Conservation (phyloP, 2,797 vertebrate genomes). For the Takifugu rubripes region DNA sequence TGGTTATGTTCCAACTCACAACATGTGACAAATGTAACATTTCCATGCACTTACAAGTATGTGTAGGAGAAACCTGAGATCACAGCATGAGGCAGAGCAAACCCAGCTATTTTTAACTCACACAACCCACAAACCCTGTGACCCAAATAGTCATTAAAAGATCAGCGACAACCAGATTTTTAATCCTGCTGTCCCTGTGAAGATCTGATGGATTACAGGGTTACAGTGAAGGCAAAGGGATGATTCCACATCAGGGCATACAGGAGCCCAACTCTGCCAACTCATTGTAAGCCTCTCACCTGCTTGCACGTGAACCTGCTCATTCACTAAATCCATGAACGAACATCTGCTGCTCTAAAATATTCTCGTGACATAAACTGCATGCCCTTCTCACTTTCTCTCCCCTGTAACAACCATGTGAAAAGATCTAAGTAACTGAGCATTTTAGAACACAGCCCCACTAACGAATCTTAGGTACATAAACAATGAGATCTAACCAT, state of each 20-base stretch:
- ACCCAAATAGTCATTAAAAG: slow-evolving; percentile 73
- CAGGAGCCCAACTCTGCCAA: slow-evolving; percentile 17
- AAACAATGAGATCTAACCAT: slow-evolving; percentile 4
- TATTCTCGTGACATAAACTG: not conserved
- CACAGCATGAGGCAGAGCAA: slow-evolving; percentile 17
- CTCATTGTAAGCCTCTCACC: slow-evolving; percentile 21
- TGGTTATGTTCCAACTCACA: not conserved
- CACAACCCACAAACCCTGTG: slow-evolving; percentile 52
- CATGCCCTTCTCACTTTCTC: not conserved
- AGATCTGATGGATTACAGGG: slow-evolving; percentile 61
- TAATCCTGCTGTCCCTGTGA: slow-evolving; percentile 57
- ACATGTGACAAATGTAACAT: not conserved
- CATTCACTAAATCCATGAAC: slow-evolving; percentile 34
- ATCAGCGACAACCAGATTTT: slow-evolving; percentile 68
- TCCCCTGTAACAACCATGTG: not conserved
- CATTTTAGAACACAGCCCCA: no score
- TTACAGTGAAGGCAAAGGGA: slow-evolving; percentile 31
- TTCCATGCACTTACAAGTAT: slow-evolving; percentile 3
- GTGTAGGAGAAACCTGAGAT: slow-evolving; percentile 16
- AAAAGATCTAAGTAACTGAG: not conserved
- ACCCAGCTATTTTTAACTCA: slow-evolving; percentile 53
- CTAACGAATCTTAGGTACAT: not conserved
- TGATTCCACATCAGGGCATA: slow-evolving; percentile 25
- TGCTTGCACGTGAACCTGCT: slow-evolving; percentile 20
- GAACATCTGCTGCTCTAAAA: slow-evolving; percentile 31